A percentile compares a stretch with the other conserved stretches of the same genome.
These are phyloP conservation scores for Apocheima hispidaria DNA, from an alignment of 2,888 invertebrate species.

Conservation along the genomic window DNA sequence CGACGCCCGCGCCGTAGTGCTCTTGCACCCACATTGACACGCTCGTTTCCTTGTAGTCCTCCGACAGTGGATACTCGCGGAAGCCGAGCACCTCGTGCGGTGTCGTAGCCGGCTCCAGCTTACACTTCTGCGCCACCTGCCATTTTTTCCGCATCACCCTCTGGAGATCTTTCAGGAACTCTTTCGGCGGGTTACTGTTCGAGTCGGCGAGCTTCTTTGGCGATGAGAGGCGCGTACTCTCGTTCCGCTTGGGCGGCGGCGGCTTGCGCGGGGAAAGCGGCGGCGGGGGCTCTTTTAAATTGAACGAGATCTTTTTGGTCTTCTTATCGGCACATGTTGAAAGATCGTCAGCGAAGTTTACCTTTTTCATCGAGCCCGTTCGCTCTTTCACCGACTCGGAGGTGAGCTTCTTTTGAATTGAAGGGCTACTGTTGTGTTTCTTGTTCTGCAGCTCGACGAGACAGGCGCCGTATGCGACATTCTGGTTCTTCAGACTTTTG, in stretches of 20 bases:
- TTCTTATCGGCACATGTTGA: conserved; percentile 82
- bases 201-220: conserved; percentile 92
- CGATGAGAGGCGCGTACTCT: conserved; percentile 90
- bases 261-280: conserved; percentile 89
- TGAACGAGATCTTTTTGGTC: conserved; percentile 89
- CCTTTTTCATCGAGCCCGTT: conserved; percentile 81
- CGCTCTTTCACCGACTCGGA: conserved; percentile 78
- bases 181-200: conserved; percentile 90
- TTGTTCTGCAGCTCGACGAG: conserved; percentile 86
- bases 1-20: conserved; percentile 89
- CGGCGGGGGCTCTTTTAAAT: conserved; percentile 76
- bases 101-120: conserved; percentile 94
- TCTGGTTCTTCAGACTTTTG: conserved; percentile 71
- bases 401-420: conserved; percentile 65
- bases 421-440: conserved; percentile 74
- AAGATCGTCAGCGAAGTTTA: conserved; percentile 87
- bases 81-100: conserved; percentile 97
- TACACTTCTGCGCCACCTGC: conserved; percentile 97
- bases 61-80: conserved; percentile 91
- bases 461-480: conserved; percentile 80
- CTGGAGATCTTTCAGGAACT: conserved; percentile 95
- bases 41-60: conserved; percentile 92
- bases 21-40: conserved; percentile 96
- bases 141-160: conserved; percentile 97
- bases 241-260: conserved; percentile 91